Evolutionary conservation across 2,113 vertebrate species (phyloP), one percentile per base, ranked within the genome.

Genomic region (Oryzias melastigma): DNA sequence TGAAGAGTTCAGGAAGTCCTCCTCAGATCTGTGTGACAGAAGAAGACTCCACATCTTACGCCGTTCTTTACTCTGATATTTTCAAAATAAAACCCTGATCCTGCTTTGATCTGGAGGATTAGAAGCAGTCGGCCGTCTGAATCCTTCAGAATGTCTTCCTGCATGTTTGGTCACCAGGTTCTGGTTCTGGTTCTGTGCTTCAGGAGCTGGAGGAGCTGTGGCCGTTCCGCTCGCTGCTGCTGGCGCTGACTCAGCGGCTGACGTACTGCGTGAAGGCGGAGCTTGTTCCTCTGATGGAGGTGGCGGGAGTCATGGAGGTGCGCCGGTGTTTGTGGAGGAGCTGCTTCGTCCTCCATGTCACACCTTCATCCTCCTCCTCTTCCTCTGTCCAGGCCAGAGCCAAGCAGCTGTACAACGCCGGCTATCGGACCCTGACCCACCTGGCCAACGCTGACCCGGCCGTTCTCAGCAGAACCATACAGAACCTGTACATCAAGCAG

Each of bases 161-260:
- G 29, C 2, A 2, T 7, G 7, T 1, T 35, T 10, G 2, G 29
- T 35, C 35, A 35, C 35, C 35, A 12, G 35, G 35, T 35, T 35
- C 35, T 35, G 35, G 35, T 35, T 35, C 35, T 35, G 35, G 10
- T 18, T 58, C 27, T 65, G 17, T 24, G 6, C 17, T 14, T 45
- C 84, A 99, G 97, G 97, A 98, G 62, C 62, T 99, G 68, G 93
- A 97, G 65, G 95, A 98, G 81, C 93, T 99, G 51, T 99, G 97
- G 97, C 92, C 95, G 24, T 98, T 94, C 64, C 93, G 83, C 77
- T 92, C 93, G 19, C 92, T 99, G 58, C 86, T 99, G 70, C 51
- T 71, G 0, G 95, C 97, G 71, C 90, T 99, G 71, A 97, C 88
- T 14, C 93, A 93, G 27, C 90, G 90, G 52, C 52, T 99, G 71